Percentiles rank a stretch among this genome's conserved stretches.
These are phyloP conservation scores for Sphaerolaimus hirsutus DNA, from an alignment of 2,888 invertebrate genomes.

Conservation along the genomic window DNA sequence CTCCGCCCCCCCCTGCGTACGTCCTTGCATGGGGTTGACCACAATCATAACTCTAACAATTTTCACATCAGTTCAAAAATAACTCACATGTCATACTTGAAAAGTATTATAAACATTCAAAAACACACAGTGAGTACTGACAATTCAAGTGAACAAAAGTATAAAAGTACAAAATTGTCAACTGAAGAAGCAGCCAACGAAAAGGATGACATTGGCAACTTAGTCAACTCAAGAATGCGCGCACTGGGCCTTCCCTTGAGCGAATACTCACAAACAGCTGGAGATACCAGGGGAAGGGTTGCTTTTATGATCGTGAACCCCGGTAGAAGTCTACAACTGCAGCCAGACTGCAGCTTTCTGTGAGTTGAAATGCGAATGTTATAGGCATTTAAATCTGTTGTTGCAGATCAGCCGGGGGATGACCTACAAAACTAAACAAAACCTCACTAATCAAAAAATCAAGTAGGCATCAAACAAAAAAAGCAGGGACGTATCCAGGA, in stretches of 20 bases:
- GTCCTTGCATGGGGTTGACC: too few relatives aligned
- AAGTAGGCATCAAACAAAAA: neutral
- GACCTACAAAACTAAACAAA: neutral
- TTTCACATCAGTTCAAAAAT: too few relatives aligned
- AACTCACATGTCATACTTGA: too few relatives aligned
- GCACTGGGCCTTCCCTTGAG: conserved; percentile 64
- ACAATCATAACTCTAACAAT: neutral
- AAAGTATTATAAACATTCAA: too few relatives aligned
- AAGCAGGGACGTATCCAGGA: too few relatives aligned
- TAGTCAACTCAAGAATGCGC: conserved; percentile 77
- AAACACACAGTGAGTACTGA: too few relatives aligned
- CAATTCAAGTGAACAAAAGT: neutral
- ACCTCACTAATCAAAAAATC: neutral
- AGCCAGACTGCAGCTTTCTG: too few relatives aligned
- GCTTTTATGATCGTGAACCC: neutral
- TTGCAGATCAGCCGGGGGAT: neutral
- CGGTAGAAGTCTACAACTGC: too few relatives aligned
- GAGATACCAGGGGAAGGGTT: neutral
- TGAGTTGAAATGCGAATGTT: too few relatives aligned
- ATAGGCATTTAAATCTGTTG: neutral
- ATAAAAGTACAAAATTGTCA: neutral
- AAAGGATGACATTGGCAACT: conserved; percentile 74
- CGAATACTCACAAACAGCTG: conserved; percentile 41
- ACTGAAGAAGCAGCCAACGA: conserved; percentile 39
- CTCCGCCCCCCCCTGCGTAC: too few relatives aligned